Conservation (phyloP, 2,888 invertebrate genomes). For the Phragmatobia fuliginosa region DNA sequence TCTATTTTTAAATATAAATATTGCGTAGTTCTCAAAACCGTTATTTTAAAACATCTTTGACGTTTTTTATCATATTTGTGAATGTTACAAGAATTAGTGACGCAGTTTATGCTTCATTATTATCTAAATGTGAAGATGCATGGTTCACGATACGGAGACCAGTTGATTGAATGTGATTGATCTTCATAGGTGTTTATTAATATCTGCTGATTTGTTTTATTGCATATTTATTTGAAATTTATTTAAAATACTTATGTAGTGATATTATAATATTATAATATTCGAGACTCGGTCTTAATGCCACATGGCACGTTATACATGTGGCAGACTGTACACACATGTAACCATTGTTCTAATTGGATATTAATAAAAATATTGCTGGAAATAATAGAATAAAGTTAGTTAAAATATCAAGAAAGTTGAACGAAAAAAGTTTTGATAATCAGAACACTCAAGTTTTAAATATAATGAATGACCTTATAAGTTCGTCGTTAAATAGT, state of each 20-base stretch:
- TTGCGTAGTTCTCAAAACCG: neutral
- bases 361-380: no score
- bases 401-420: neutral
- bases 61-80: neutral
- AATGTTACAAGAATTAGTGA: neutral
- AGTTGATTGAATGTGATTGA: neutral
- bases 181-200: neutral
- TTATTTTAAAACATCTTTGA: neutral
- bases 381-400: no score
- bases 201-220: neutral
- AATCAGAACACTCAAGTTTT: neutral
- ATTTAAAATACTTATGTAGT: no score
- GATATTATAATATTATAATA: no score
- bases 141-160: neutral
- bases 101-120: neutral
- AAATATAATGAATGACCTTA: neutral
- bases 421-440: neutral
- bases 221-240: neutral
- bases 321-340: neutral
- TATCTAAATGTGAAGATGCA: neutral
- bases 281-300: neutral
- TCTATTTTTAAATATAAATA: neutral
- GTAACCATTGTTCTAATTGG: neutral
- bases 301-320: neutral
- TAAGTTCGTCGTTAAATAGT: neutral